phyloP scores from a whole-genome alignment of 2,113 vertebrate genomes.

The Haplochromis burtoni region DNA sequence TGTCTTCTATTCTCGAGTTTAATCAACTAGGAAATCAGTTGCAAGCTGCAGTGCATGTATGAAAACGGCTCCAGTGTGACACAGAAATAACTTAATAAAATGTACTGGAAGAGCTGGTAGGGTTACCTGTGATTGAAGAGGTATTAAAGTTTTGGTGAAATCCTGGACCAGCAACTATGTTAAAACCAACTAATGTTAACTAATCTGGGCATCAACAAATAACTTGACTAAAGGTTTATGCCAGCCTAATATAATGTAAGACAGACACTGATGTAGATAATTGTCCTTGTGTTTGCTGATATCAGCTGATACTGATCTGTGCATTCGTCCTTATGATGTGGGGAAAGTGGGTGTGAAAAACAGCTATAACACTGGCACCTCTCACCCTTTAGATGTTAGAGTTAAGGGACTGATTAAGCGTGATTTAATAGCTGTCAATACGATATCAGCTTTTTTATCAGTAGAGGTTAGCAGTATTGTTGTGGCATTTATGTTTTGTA shows the following conservation, averaged over 20 bases:
- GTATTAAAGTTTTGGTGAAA: not conserved
- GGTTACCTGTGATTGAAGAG: not conserved
- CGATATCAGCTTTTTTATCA: not conserved
- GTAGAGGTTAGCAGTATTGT: not conserved
- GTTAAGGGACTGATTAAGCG: not conserved
- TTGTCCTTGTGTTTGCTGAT: not conserved
- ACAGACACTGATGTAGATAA: not conserved
- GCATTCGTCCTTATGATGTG: not conserved
- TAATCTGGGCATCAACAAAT: not conserved
- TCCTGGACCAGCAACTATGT: not conserved
- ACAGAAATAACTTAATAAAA: not conserved
- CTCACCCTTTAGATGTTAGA: not conserved
- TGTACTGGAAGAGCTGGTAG: not conserved
- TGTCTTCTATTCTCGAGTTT: not conserved
- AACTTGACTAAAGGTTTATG: not conserved
- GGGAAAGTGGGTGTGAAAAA: not conserved
- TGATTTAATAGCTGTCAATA: not conserved
- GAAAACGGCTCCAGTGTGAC: not conserved
- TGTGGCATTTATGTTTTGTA: not conserved
- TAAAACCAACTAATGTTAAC: not conserved
- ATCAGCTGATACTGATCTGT: not conserved
- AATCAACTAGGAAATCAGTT: not conserved
- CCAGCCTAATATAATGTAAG: not conserved
- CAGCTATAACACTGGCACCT: not conserved
- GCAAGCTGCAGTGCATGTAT: rapidly evolving